A percentile compares a stretch with the other conserved stretches of the same genome.
Evolutionary conservation across 2,797 vertebrate species (phyloP).

Genomic region (Coregonus ussuriensis): DNA sequence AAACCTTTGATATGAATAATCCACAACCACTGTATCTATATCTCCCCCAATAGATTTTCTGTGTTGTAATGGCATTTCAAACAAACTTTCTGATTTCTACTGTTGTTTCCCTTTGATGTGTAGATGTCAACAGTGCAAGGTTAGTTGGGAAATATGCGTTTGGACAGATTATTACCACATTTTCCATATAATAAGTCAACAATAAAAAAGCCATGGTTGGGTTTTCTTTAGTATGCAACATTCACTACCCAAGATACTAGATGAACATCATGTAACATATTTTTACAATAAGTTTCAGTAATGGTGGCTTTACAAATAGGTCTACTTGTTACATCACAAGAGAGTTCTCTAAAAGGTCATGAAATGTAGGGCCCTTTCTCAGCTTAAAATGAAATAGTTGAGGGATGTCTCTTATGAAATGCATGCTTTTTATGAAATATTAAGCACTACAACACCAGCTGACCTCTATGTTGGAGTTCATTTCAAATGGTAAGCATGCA

Average conservation of each 20-base stretch:
- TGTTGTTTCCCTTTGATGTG: neutral
- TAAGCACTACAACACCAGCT: conserved; percentile 22
- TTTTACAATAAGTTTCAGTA: neutral
- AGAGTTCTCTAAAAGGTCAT: neutral
- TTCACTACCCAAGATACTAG: neutral
- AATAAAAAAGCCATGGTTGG: neutral
- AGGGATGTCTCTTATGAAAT: neutral
- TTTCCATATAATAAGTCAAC: too few relatives aligned
- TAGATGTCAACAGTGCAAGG: neutral
- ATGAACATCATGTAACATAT: neutral
- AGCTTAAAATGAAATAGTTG: neutral
- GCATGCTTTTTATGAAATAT: conserved; percentile 30
- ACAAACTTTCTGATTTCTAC: neutral
- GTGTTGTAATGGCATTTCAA: neutral
- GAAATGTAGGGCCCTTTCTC: neutral
- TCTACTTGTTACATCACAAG: too few relatives aligned
- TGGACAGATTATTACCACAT: neutral
- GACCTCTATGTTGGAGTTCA: conserved; percentile 32
- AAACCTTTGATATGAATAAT: conserved; percentile 20
- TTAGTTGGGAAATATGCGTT: neutral
- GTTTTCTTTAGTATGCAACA: neutral
- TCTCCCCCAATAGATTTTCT: neutral
- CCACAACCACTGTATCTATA: neutral
- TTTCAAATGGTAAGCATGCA: conserved; percentile 31
- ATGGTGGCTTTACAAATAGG: neutral